A percentile compares a stretch with the other conserved stretches of the same genome.
These are phyloP conservation scores for Apotomis capreana DNA, from an alignment of 2,888 invertebrate genomes.

Conservation along the genomic window DNA sequence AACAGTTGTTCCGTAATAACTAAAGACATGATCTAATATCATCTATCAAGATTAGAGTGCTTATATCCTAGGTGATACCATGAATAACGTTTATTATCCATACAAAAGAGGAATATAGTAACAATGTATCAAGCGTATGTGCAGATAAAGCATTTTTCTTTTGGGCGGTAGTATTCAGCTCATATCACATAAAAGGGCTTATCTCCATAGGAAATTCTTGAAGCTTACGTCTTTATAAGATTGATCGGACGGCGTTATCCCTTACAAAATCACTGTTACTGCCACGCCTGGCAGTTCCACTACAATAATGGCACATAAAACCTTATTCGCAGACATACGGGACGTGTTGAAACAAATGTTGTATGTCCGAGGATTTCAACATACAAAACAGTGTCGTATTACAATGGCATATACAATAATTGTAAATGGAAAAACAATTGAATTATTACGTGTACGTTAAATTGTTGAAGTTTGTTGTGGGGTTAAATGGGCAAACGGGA, in stretches of 20 bases:
- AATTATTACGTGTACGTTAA: background rate
- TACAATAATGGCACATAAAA: conserved; percentile 36
- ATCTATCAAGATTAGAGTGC: conserved; percentile 21
- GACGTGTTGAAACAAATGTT: conserved; percentile 13
- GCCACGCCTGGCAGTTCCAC: conserved; percentile 23
- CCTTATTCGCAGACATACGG: conserved; percentile 7
- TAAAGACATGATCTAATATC: conserved; percentile 11
- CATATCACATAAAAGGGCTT: background rate
- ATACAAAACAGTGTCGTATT: conserved; percentile 1
- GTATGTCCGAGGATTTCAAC: background rate
- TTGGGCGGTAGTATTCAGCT: background rate
- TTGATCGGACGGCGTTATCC: conserved; percentile 17
- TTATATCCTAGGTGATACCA: conserved; percentile 27
- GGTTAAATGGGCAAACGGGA: too few species aligned
- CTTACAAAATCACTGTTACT: conserved; percentile 36
- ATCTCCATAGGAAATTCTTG: background rate
- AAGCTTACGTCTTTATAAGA: background rate
- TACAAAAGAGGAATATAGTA: conserved; percentile 2
- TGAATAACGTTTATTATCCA: conserved; percentile 19
- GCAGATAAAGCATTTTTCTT: conserved; percentile 12
- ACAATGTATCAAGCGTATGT: conserved; percentile 5
- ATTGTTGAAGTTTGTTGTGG: background rate
- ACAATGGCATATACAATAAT: background rate
- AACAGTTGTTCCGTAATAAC: background rate
- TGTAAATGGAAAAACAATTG: background rate